Evolutionary conservation across 2,113 vertebrate genomes (phyloP).

Genomic region (Barnardius zonarius): DNA sequence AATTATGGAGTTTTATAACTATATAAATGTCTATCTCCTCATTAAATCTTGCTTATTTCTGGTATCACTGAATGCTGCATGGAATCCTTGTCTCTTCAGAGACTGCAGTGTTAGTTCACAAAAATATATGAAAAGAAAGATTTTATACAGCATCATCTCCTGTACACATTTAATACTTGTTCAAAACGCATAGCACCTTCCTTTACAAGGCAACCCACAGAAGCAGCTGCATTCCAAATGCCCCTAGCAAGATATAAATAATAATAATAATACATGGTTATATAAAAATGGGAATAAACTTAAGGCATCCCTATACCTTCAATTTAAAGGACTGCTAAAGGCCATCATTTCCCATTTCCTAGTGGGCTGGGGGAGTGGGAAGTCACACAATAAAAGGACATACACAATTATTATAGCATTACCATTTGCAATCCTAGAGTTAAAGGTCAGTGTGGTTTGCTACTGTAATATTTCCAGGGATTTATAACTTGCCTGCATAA

Average conservation of each 20-base stretch:
- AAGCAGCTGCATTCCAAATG: slow-evolving; percentile 23
- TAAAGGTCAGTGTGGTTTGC: slow-evolving; percentile 64
- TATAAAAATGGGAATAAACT: slow-evolving; percentile 53
- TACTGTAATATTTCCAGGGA: slow-evolving; percentile 59
- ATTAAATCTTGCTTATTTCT: not conserved
- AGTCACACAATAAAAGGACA: slow-evolving; percentile 60
- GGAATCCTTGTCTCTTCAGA: not conserved
- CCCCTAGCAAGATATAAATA: slow-evolving; percentile 45
- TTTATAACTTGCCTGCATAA: slow-evolving; percentile 50
- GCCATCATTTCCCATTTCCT: slow-evolving; percentile 58
- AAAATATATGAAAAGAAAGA: not conserved
- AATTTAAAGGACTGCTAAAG: slow-evolving; percentile 69
- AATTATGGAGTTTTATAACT: not conserved
- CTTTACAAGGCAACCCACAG: slow-evolving; percentile 12
- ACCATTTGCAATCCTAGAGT: slow-evolving; percentile 57
- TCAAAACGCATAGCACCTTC: slow-evolving; percentile 1
- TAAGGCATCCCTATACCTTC: slow-evolving; percentile 43
- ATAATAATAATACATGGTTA: slow-evolving; percentile 34
- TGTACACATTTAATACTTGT: not conserved
- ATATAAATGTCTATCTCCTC: not conserved
- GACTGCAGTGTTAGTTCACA: not conserved
- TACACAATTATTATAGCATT: slow-evolving; percentile 71
- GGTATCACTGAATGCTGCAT: fast-evolving
- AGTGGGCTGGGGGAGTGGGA: not conserved
- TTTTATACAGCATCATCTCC: not conserved